These are phyloP conservation scores for Condylostylus longicornis DNA, from an alignment of 1,140 invertebrate species.

Conservation along the genomic window DNA sequence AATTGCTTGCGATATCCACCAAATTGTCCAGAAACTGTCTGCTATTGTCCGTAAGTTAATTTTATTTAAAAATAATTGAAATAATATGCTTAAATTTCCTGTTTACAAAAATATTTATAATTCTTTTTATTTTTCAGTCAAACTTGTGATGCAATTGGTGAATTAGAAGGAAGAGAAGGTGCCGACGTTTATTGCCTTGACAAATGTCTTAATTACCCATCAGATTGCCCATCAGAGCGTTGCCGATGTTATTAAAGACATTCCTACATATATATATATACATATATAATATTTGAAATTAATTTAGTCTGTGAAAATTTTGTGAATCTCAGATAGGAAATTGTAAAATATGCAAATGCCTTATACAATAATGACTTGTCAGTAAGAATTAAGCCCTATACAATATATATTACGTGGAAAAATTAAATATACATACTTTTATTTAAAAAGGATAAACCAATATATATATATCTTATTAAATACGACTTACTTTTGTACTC, in stretches of 20 bases:
- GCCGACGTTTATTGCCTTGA: constrained; percentile 73
- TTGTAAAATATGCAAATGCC: too few relatives aligned
- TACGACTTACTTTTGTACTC: too few relatives aligned
- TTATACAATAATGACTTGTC: too few relatives aligned
- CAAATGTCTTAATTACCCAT: constrained; percentile 58
- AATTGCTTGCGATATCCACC: constrained; percentile 74
- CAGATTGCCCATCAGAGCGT: constrained; percentile 50
- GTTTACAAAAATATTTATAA: constrained; percentile 1
- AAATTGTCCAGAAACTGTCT: constrained; percentile 58
- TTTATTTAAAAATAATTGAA: background rate
- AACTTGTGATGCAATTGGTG: constrained; percentile 61
- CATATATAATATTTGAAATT: too few relatives aligned
- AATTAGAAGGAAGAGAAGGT: constrained; percentile 50
- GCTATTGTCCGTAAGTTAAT: constrained; percentile 63
- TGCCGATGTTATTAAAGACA: constrained; percentile 56
- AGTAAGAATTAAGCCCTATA: too few relatives aligned
- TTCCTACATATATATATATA: too few relatives aligned
- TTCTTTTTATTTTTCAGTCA: constrained; percentile 37
- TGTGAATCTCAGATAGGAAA: too few relatives aligned
- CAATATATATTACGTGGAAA: too few relatives aligned
- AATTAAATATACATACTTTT: too few relatives aligned
- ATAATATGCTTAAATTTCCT: background rate
- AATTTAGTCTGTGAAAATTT: too few relatives aligned
- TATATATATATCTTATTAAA: too few relatives aligned
- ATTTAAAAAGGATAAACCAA: too few relatives aligned